Base-by-base conservation (phyloP, 1,140 invertebrate species). In the Drusus annulatus region DNA sequence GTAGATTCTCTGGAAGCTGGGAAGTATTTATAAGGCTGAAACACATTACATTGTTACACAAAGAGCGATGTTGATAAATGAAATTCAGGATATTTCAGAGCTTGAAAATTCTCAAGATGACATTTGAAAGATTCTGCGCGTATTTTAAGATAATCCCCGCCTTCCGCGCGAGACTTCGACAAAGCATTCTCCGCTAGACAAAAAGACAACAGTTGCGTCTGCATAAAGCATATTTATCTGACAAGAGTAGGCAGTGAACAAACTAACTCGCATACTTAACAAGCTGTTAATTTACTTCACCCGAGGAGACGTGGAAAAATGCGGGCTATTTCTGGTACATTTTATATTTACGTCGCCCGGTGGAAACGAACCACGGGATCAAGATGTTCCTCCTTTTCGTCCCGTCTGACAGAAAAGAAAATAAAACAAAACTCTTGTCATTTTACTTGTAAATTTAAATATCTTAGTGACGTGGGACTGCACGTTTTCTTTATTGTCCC, bases 231-330 rank as follows among this genome's bases (percentile, higher is more conserved):
- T 54, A 75, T 75, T 75, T 75, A 75, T 75, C 71, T 75, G 71
- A 54, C 71, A 25, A 50, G 68, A 52, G 31, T 17, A 77, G 51
- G 51, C 68, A 51, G 17, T 4, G 23, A 62, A 74, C 52, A 79
- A 73, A 79, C 50, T 50, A 71, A 69, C 74, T n/a, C 36, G 56
- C 45, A 77, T 71, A 51, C 75, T 81, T 81, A 81, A 81, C 80
- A 77, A 81, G 80, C 80, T 81, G 80, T 81, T 81, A 81, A 81
- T 81, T 81, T 81, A 81, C 74, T 81, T 71, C 68, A 28, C 19
- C 56, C 15, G 65, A 56, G 74, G 73, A 56, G 75, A 81, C 80
- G 74, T 81, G 75, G 58, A 81, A 77, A 81, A 76, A 81, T 77
- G 52, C 63, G 74, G 65, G 74, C 50, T 81, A 81, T 81, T 80